Percentiles rank a stretch among this genome's conserved stretches.
These are phyloP conservation scores for Stictocephala bisonia DNA, from an alignment of 2,888 invertebrate species.

Conservation along the genomic window DNA sequence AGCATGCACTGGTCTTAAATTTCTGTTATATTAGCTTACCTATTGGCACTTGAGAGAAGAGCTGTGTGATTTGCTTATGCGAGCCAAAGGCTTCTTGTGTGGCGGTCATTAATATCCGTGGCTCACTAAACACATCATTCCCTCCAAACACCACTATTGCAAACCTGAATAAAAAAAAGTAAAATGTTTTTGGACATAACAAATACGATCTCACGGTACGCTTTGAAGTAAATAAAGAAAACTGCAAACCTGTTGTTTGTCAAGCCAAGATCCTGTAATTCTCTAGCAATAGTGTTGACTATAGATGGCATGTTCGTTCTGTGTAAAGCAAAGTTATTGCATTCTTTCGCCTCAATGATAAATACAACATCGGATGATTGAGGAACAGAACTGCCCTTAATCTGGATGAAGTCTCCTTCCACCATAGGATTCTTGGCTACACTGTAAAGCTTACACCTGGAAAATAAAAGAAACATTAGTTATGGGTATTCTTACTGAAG, in stretches of 20 bases:
- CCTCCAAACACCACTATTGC: conserved; percentile 88
- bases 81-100: conserved; percentile 78
- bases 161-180: conserved; percentile 70
- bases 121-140: conserved; percentile 75
- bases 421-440: conserved; percentile 75
- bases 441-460: conserved; percentile 76
- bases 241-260: conserved; percentile 81
- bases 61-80: conserved; percentile 68
- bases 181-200: conserved; percentile 33
- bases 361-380: conserved; percentile 87
- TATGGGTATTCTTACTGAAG: too few species aligned
- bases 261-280: conserved; percentile 73
- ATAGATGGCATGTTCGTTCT: conserved; percentile 77
- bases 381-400: conserved; percentile 71
- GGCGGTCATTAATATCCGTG: conserved; percentile 79
- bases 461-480: conserved; percentile 40
- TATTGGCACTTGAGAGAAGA: conserved; percentile 30
- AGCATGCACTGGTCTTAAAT: too few species aligned
- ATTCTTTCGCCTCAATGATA: conserved; percentile 86
- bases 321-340: conserved; percentile 78
- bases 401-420: conserved; percentile 79
- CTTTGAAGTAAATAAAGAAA: too few species aligned
- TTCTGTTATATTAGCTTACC: conserved; percentile 5
- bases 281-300: conserved; percentile 75
- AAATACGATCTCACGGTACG: too few species aligned